Conservation (phyloP, 2,888 invertebrate species). For the Lasioglossum marginatum region DNA sequence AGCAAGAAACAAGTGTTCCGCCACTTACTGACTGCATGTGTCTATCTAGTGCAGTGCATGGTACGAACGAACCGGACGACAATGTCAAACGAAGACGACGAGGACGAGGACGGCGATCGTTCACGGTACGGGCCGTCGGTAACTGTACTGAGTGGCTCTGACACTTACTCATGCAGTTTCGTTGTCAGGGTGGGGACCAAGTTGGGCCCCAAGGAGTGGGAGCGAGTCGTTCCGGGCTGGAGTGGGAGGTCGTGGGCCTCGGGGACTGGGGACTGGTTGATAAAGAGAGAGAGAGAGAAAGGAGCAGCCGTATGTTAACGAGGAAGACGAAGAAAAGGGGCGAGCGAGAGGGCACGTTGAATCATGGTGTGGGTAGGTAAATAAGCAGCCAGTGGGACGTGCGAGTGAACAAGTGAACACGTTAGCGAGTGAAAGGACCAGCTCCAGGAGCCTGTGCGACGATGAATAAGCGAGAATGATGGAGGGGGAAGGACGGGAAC, state of each 20-base stretch:
- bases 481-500: conserved; percentile 52
- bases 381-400: conserved; percentile 22
- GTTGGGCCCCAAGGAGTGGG: conserved; percentile 64
- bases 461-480: conserved; percentile 43
- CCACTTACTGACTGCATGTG: conserved; percentile 70
- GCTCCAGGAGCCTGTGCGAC: conserved; percentile 29
- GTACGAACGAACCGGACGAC: conserved; percentile 53
- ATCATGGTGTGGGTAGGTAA: conserved; percentile 42
- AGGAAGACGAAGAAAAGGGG: not conserved
- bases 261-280: not conserved
- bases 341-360: not conserved
- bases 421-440: conserved; percentile 41
- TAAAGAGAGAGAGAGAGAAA: conserved; percentile 42
- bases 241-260: conserved; percentile 31
- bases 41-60: conserved; percentile 67
- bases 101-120: conserved; percentile 66
- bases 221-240: conserved; percentile 23
- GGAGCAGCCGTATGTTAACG: conserved; percentile 32
- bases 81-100: conserved; percentile 42
- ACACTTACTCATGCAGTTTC: conserved; percentile 76
- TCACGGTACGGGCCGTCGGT: conserved; percentile 78
- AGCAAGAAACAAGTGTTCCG: conserved; percentile 47
- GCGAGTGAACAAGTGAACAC: conserved; percentile 29
- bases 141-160: conserved; percentile 80
- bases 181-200: conserved; percentile 68